Percentiles rank a stretch among this genome's conserved stretches.
phyloP scores from a whole-genome alignment of 2,797 vertebrate species.

The Phrynocephalus guinanensis region DNA sequence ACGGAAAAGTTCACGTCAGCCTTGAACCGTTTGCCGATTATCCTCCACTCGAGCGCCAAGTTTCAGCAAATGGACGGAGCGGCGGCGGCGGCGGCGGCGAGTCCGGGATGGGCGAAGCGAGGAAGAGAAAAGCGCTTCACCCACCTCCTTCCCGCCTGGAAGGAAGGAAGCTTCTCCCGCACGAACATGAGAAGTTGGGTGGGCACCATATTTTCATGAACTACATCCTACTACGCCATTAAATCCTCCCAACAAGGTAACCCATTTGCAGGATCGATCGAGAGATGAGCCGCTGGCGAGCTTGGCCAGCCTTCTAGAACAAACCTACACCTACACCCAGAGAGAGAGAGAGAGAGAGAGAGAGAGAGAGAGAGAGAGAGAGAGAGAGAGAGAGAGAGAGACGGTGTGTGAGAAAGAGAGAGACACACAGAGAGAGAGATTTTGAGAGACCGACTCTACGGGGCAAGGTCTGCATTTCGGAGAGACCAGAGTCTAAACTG shows the following conservation, averaged over 20 bases:
- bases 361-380: no score
- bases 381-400: no score
- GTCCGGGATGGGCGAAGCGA: background rate
- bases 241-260: background rate
- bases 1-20: conserved; percentile 59
- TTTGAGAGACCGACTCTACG: no score
- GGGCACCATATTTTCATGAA: background rate
- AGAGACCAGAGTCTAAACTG: no score
- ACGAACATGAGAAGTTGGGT: background rate
- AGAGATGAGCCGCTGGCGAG: background rate
- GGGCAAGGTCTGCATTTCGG: no score
- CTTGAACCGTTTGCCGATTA: conserved; percentile 61
- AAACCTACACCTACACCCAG: no score
- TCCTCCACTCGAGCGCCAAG: conserved; percentile 2
- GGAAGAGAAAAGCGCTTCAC: background rate
- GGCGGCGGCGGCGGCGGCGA: no score
- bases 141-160: background rate
- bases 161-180: background rate
- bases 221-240: background rate
- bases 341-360: background rate
- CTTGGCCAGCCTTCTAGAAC: background rate
- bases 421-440: no score
- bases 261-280: background rate
- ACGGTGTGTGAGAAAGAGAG: no score
- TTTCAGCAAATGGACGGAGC: background rate